Base-by-base conservation (phyloP, 2,797 vertebrate species). In the Zalophus californianus region DNA sequence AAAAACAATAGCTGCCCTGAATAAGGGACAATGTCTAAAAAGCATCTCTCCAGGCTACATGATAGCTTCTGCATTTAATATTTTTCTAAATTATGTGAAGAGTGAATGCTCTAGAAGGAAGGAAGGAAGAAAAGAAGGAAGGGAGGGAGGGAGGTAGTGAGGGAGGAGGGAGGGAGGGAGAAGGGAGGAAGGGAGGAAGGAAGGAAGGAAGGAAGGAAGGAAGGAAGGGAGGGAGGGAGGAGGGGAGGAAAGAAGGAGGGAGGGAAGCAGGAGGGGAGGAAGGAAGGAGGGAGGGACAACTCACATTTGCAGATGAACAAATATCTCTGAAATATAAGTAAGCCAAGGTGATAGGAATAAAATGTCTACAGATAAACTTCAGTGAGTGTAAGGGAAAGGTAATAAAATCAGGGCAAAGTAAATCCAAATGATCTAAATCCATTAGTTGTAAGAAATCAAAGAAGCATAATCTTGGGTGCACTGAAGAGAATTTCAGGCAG, bases 61-160 rank as follows among this genome's bases (percentile, higher is more conserved):
- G 11, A 48, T 79, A n/a, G 11, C 13, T 79, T 96, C 54, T 56
- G 3, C 38, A 79, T 64, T 70, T 77, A 82, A 92, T 48, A 41
- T 60, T 96, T 91, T 77, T 54, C 83, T 80, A 89, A 93, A 68
- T 79, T 80, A 41, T 41, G 23, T 79, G 25, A 64, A 90, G 32
- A 70, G 1, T 1, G 4, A 94, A 80, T 70, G 50, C 52, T 79
- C 7, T 54, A 32, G 83, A 87, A 52, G 15, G 32, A 29, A 21
- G 11, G 27, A 9, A 72, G 41, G n/a, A 35, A 38, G 27, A 11
- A 12, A 21, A 6, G 25, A 4, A 73, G 25, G 14, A 1, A 35
- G 38, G 41, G 5, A 13, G 12, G 10, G 3, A 16, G 25, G 1
- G 23, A 27, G 6, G 10, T 14, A 35, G 18, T 20, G 4, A 15